Base-by-base conservation (phyloP, 37 sponge, comb jelly and placozoan species). In the Mnemiopsis leidyi region DNA sequence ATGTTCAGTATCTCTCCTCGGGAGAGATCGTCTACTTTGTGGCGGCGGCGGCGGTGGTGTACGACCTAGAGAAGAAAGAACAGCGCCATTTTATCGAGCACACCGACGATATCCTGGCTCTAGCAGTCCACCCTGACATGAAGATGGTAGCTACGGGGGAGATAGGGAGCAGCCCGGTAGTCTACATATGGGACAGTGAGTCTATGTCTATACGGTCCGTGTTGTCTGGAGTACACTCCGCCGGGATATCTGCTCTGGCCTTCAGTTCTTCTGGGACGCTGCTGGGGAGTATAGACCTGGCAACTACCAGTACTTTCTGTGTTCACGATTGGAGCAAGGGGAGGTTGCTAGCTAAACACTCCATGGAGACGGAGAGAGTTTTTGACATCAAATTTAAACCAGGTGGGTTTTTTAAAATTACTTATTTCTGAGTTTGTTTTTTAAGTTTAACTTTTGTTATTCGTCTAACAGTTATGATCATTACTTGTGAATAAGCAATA, bases 21-120 rank as follows among this genome's bases (percentile, higher is more conserved):
- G 95, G 95, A 23, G 96, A 96, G 30, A 93, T 96, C 23, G 99
- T 98, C 29, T 98, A 98, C 94, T 98, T 98, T 93, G 96, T 96
- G 26, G 99, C 99, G 77, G 99, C 95, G 31, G 96, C 96, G 28
- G 99, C 95, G 13, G 94, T 98, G 23, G 97, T 97, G 24, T 95
- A 95, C 88, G 93, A 96, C 68, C 69, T 68, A n/a, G 79, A 67
- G 0, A 83, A 94, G 68, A 69, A 71, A 36, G 92, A 38, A 38
- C 97, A 98, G 93, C 95, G 95, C 68, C 96, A 95, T 73, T 98
- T 96, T 75, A 75, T 96, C 2, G 96, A 95, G 3, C 99, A 98
- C 92, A 96, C 93, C 28, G 97, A 98, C 93, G 99, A 98, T 69
- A 98, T 98, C 69, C 93, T 98, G 0, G 95, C 97, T 69, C 95